Percentiles rank a stretch among this genome's conserved stretches.
These are phyloP conservation scores for Pterois miles DNA, from an alignment of 2,797 vertebrate species.

Conservation along the genomic window DNA sequence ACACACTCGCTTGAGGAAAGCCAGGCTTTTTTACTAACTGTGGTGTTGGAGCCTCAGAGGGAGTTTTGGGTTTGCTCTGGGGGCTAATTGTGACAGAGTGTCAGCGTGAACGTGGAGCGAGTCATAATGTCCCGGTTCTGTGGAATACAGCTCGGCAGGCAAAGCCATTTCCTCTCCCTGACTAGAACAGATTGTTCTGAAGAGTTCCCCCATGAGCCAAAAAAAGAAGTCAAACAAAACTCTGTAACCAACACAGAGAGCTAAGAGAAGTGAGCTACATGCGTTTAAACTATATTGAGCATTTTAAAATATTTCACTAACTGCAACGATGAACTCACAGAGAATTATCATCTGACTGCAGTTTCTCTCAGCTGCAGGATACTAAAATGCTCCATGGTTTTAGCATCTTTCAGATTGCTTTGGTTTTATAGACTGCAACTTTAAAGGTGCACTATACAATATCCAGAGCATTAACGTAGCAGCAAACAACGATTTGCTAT, in stretches of 20 bases:
- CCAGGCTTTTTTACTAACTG: conserved; percentile 17
- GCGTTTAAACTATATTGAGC: no score
- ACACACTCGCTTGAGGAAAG: conserved; percentile 42
- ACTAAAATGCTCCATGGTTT: neutral
- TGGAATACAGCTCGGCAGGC: conserved; percentile 25
- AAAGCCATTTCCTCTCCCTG: conserved; percentile 32
- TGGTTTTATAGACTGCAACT: neutral
- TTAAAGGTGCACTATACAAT: no score
- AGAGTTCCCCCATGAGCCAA: conserved; percentile 2
- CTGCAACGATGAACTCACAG: neutral
- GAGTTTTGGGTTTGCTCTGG: conserved; percentile 3
- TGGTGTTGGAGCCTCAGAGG: neutral
- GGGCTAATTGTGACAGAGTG: conserved; percentile 37
- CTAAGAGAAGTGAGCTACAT: no score
- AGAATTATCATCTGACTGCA: neutral
- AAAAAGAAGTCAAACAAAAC: conserved; percentile 1
- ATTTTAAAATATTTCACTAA: neutral
- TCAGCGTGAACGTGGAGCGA: conserved; percentile 37
- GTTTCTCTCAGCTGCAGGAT: neutral
- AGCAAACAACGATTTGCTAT: no score
- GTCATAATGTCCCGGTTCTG: conserved; percentile 52
- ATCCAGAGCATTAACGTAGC: no score
- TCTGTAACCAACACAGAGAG: neutral
- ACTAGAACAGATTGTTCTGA: conserved; percentile 45
- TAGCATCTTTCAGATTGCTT: neutral